Base-by-base conservation (phyloP, 2,797 vertebrate species). In the Pseudocheirus occidentalis region DNA sequence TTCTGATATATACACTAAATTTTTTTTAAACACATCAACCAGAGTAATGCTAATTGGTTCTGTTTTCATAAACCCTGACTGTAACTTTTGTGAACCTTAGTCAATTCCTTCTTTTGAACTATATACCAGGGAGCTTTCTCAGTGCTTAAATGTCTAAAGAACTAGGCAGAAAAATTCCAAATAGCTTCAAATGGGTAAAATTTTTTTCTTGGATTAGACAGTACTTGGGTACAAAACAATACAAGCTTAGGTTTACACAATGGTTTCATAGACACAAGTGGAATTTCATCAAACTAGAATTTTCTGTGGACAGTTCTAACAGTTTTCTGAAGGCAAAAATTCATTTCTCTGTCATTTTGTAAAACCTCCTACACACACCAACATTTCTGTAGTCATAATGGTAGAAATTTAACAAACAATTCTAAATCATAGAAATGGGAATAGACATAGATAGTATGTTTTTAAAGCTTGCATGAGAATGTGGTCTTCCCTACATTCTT, bases 371-470 rank as follows among this genome's bases (percentile, higher is more conserved):
- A 53, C 31, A 40, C 0, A 92, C 91, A 96, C 94, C 95, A 96
- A 95, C 96, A 96, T 96, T 97, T 96, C 96, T 97, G 94, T 97
- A 95, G 18, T 96, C 94, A 92, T 97, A 92, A 94, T 96, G 94
- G 93, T 97, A 94, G 97, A 97, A 97, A 95, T 91, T 94, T 94
- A 94, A 94, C 62, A 54, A 95, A 96, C 96, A 96, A 91, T 98
- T 97, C 97, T 62, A 93, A 95, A 97, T 95, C 90, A 90, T 91
- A 96, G 93, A 98, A 97, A 96, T 0, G 0, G 96, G 90, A 97
- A 81, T 87, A 93, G 52, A 21, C 94, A n/a, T 95, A 97, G 96
- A 62, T 93, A 94, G 95, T 93, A 92, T 81, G 29, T 97, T 95
- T 97, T 95, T 55, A 81, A 96, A 92, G 94, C 95, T 95, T 95